Conservation (phyloP, 1,140 invertebrate species). For the Drosophila ananassae region DNA sequence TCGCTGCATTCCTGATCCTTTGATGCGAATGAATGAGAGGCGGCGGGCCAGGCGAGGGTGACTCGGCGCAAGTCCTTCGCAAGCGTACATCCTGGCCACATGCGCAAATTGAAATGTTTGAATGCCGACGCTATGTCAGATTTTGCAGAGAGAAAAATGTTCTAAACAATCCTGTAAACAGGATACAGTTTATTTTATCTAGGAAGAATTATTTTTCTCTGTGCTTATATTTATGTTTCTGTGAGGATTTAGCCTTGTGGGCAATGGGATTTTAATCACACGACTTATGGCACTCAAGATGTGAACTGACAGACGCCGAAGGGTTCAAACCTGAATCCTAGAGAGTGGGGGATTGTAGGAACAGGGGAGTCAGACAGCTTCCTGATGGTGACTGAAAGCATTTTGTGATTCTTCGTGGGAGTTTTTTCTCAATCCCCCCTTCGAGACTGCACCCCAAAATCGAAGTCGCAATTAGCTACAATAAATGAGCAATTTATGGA, state of each 20-base stretch:
- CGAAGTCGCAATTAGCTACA: conserved; percentile 81
- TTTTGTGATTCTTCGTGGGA: conserved; percentile 80
- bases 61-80: conserved; percentile 46
- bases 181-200: not conserved
- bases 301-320: conserved; percentile 82
- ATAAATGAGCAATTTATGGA: conserved; percentile 83
- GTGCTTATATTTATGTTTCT: conserved; percentile 23
- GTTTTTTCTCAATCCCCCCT: conserved; percentile 26
- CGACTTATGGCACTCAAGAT: conserved; percentile 84
- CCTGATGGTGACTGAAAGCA: conserved; percentile 73
- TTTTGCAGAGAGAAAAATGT: not conserved
- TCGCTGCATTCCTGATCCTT: conserved; percentile 84
- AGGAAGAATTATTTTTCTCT: not conserved
- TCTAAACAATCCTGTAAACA: too few relatives aligned
- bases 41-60: conserved; percentile 55
- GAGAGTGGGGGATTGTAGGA: not conserved
- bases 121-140: conserved; percentile 59
- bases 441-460: conserved; percentile 31
- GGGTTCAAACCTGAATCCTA: conserved; percentile 47
- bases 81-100: conserved; percentile 52
- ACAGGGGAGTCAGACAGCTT: conserved; percentile 52
- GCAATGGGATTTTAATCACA: conserved; percentile 84
- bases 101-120: conserved; percentile 84
- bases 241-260: conserved; percentile 78
- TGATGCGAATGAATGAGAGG: conserved; percentile 82